phyloP scores from a whole-genome alignment of 2,113 vertebrate species.

The Bubalus kerabau region DNA sequence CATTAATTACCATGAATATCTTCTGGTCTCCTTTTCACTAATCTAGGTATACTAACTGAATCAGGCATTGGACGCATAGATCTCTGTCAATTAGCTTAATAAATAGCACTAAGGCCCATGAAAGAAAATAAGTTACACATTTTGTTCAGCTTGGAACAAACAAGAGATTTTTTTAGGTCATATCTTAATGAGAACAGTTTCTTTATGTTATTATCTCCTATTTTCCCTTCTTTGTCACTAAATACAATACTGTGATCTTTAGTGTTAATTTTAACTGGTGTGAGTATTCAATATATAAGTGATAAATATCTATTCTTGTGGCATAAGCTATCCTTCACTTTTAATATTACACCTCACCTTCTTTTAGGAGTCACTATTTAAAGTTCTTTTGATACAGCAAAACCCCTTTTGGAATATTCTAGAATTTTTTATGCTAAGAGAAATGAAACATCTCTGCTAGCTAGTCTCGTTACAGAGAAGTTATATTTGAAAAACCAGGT shows the following conservation, averaged over 20 bases:
- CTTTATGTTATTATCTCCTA: neutral
- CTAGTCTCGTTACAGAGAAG: neutral
- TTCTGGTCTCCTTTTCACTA: constrained; percentile 68
- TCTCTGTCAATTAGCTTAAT: constrained; percentile 39
- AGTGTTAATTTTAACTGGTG: neutral
- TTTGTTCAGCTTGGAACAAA: constrained; percentile 45
- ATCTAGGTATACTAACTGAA: constrained; percentile 62
- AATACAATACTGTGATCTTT: neutral
- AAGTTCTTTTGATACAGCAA: neutral
- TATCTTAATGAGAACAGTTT: neutral
- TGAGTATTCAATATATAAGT: neutral
- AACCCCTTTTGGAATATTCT: neutral
- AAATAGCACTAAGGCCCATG: neutral
- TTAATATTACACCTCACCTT: neutral
- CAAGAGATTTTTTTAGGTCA: neutral
- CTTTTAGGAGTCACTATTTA: neutral
- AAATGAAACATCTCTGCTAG: neutral
- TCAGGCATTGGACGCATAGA: constrained; percentile 51
- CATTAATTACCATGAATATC: constrained; percentile 60
- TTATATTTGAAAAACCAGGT: neutral
- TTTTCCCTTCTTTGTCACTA: neutral
- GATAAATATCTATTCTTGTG: neutral
- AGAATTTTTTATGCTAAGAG: neutral
- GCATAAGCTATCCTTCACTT: neutral
- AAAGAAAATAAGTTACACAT: neutral